Evolutionary conservation across 2,797 vertebrate genomes (phyloP).

Genomic region (Hippocampus kuda): DNA sequence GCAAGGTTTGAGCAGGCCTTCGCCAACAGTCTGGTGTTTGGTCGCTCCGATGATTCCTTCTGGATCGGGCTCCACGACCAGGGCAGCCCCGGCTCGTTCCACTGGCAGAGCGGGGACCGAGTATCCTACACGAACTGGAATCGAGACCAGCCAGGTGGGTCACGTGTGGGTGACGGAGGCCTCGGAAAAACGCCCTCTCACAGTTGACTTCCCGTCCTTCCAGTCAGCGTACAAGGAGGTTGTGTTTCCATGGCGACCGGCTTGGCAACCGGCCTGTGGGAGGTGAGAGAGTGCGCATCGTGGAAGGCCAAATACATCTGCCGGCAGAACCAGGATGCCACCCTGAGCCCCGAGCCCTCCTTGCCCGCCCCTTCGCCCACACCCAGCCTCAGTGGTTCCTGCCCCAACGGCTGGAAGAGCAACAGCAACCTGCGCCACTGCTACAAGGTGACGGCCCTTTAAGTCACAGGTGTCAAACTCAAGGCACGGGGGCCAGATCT

Average conservation of each 20-base stretch:
- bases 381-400: slow-evolving; percentile 77
- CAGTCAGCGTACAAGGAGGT: slow-evolving; percentile 60
- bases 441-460: slow-evolving; percentile 75
- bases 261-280: slow-evolving; percentile 84
- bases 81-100: slow-evolving; percentile 71
- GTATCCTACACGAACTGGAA: slow-evolving; percentile 94
- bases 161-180: not conserved
- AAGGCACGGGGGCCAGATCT: no score
- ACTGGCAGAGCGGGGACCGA: slow-evolving; percentile 81
- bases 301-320: slow-evolving; percentile 90
- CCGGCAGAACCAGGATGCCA: slow-evolving; percentile 76
- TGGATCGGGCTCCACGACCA: slow-evolving; percentile 85
- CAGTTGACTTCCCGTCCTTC: slow-evolving; percentile 51
- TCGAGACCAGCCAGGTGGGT: slow-evolving; percentile 82
- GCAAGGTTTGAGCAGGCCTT: slow-evolving; percentile 93
- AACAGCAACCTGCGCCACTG: slow-evolving; percentile 78
- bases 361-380: slow-evolving; percentile 73
- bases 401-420: slow-evolving; percentile 80
- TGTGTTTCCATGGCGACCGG: slow-evolving; percentile 86
- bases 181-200: not conserved
- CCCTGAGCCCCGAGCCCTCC: slow-evolving; percentile 73
- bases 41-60: slow-evolving; percentile 75
- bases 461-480: no score
- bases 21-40: slow-evolving; percentile 83
- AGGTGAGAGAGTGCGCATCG: slow-evolving; percentile 81